These are phyloP conservation scores for Sarcophaga bullata DNA, from an alignment of 1,140 invertebrate species.

Conservation along the genomic window DNA sequence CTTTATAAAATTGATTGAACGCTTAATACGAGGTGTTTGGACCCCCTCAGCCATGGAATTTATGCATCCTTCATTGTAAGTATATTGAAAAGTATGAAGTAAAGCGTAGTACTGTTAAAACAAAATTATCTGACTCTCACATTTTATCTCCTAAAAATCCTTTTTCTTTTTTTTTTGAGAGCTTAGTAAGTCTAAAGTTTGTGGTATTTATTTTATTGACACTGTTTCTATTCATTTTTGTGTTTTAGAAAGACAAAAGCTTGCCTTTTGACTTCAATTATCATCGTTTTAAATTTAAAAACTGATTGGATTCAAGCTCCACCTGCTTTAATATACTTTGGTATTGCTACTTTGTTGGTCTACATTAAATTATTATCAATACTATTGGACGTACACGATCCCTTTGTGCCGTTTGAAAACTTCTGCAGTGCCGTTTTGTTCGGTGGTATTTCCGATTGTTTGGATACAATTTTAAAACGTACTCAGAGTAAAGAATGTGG, in stretches of 20 bases:
- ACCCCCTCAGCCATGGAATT: constrained; percentile 98
- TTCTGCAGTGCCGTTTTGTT: constrained; percentile 96
- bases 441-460: constrained; percentile 97
- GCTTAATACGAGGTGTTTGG: constrained; percentile 95
- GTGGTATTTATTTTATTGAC: too few relatives aligned
- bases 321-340: constrained; percentile 96
- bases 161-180: too few relatives aligned
- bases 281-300: constrained; percentile 97
- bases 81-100: constrained; percentile 50
- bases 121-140: too few relatives aligned
- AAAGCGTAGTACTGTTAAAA: too few relatives aligned
- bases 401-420: constrained; percentile 98
- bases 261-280: constrained; percentile 91
- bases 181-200: too few relatives aligned
- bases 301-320: constrained; percentile 96
- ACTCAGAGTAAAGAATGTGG: constrained; percentile 82
- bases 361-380: constrained; percentile 99
- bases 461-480: constrained; percentile 83
- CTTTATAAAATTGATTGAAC: constrained; percentile 89
- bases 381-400: constrained; percentile 96
- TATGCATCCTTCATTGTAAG: constrained; percentile 98
- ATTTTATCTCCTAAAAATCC: too few relatives aligned
- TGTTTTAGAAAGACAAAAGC: constrained; percentile 93
- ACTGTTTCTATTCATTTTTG: background rate
- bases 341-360: constrained; percentile 98